Base-by-base conservation (phyloP, 2,888 invertebrate genomes). In the Erpobdella octoculata region DNA sequence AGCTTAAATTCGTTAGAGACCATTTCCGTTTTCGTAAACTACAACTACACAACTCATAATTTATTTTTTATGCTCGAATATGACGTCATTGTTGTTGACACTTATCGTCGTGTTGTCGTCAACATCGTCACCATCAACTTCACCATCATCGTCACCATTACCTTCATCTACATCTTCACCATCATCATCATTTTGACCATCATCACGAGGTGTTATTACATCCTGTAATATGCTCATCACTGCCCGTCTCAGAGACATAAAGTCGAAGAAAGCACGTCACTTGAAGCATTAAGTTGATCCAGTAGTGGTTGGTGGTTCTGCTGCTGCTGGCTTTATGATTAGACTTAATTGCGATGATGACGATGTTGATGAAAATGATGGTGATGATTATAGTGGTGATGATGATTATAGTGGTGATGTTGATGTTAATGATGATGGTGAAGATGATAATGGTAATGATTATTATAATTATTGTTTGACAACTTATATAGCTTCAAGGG, bases 351-450 rank as follows among this genome's bases (percentile, higher is more conserved):
- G 18, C n/a, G 28, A 31, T 33, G n/a, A 69, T 2, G 46, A 69
- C 36, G 46, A 69, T 58, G 46, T 33, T n/a, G 0, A 48, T 58
- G 33, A 69, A 33, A 15, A 58, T 35, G 31, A 69, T 48, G 28
- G 9, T 69, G 31, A 53, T 69, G 31, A 69, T 69, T 5, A 53
- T 48, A 31, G 21, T 69, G 69, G 21, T 46, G 46, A 46, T 46
- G 46, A 46, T 46, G 5, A 46, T 46, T 18, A 3, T 53, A 9
- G 28, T 53, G 53, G 28, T 6, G 53, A 53, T 12, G 5, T 12
- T 33, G 35, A 62, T 33, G 62, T 33, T 31, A 35, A 62, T 21
- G 3, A 21, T 59, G 48, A 21, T 37, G 18, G 18, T 33, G 48
- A 31, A 48, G 18, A 68, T 41, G 28, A 68, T 53, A 18, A 38